Evolutionary conservation across 2,797 vertebrate species (phyloP), one percentile per base, ranked within the genome.

Genomic region (Eremophila alpestris): DNA sequence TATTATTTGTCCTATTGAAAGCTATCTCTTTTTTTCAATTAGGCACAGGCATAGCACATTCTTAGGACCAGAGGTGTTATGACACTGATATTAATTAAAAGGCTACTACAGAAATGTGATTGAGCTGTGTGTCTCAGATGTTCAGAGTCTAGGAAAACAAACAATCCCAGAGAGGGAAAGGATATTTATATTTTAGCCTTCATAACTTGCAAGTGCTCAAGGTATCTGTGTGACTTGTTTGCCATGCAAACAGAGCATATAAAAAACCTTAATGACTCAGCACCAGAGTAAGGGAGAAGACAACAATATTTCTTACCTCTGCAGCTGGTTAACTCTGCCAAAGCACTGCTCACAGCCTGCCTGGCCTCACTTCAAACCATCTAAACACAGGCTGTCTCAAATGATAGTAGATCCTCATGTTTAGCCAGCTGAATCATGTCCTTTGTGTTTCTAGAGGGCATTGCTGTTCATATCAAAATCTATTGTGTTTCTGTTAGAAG

Each of bases 1-100:
- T 79, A 73, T 51, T 91, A 84, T 71, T 94, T 92, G 65, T 70
- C 69, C 67, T 83, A 63, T n/a, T 89, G 59, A 91, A 94, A 91
- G 58, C 51, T 77, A 41, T 64, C 43, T 83, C 64, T 43, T 43
- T 43, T 83, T 81, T 75, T 43, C 38, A 76, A 71, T 85, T 76
- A 76, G 18, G 22, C 81, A 59, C 20, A 41, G 23, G 26, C 65
- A 83, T 46, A 36, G 52, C 70, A 75, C 27, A 49, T 87, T 85
- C 27, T 41, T 85, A 56, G 68, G 74, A 69, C 77, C 52, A 86
- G 94, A 83, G 38, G 30, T 89, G 78, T 75, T 83, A 59, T 36
- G 76, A 73, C 83, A 86, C 43, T 76, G 76, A 29, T 78, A 91
- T 56, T 71, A 86, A 88, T 91, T 87, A 86, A 69, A 81, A 91